Evolutionary conservation across 2,888 invertebrate species (phyloP).

Genomic region (Eristalinus aeneus): DNA sequence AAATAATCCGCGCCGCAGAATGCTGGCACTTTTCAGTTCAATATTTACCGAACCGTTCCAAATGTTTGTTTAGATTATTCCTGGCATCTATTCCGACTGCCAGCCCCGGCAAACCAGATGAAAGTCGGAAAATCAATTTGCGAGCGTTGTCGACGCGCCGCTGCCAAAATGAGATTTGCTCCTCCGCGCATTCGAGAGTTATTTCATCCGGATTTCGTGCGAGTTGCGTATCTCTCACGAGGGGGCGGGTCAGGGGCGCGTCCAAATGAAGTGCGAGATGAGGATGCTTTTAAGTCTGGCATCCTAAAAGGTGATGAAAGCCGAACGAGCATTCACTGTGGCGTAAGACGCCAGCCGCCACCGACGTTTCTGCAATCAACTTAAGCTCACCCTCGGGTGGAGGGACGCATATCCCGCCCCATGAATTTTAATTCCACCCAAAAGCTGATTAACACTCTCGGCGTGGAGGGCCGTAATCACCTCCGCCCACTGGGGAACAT

Average conservation of each 20-base stretch:
- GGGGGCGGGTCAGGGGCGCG: not conserved
- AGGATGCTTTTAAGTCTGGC: not conserved
- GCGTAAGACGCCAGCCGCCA: not conserved
- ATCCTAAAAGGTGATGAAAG: not conserved
- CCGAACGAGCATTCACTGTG: not conserved
- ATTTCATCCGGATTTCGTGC: not conserved
- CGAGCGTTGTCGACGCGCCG: not conserved
- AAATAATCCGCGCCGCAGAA: slow-evolving; percentile 25
- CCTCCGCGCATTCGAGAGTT: not conserved
- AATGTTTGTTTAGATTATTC: slow-evolving; percentile 45
- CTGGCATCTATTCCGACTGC: not conserved
- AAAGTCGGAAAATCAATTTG: not conserved
- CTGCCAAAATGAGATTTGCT: not conserved
- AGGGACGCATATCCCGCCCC: not conserved
- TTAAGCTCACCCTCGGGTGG: not conserved
- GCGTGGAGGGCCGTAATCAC: not conserved
- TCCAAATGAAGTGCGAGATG: not conserved
- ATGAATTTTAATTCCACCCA: not conserved
- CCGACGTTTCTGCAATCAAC: not conserved
- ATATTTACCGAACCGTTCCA: slow-evolving; percentile 39
- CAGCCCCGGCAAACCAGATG: not conserved
- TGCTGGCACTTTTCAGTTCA: slow-evolving; percentile 46
- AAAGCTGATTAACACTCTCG: not conserved
- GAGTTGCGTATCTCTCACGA: not conserved
- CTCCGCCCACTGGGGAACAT: not conserved